Evolutionary conservation across 64 coral and sea anemone species (phyloP).

Genomic region (Actinia equina): DNA sequence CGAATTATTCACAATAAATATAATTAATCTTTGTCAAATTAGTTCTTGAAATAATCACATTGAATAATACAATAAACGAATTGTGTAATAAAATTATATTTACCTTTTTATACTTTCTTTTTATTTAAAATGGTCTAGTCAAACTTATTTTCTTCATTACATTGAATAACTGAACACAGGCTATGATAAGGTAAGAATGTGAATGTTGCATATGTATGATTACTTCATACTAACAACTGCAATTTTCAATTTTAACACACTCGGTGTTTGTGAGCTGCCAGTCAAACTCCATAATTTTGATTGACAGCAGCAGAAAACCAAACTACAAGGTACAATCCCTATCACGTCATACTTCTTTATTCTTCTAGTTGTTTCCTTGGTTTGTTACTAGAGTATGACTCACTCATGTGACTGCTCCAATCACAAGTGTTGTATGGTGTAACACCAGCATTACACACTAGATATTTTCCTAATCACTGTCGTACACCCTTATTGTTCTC

Average conservation of each 20-base stretch:
- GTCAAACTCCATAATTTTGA: too few relatives aligned
- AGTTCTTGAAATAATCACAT: not conserved
- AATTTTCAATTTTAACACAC: too few relatives aligned
- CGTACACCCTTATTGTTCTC: not conserved
- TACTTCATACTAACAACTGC: too few relatives aligned
- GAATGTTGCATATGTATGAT: too few relatives aligned
- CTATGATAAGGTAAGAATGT: too few relatives aligned
- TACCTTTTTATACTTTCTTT: not conserved
- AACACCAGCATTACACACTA: too few relatives aligned
- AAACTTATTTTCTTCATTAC: not conserved
- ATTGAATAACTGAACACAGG: not conserved
- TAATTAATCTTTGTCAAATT: not conserved
- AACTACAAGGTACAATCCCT: too few relatives aligned
- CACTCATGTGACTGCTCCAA: too few relatives aligned
- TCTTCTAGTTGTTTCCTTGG: not conserved
- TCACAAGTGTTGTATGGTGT: too few relatives aligned
- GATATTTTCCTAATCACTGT: not conserved
- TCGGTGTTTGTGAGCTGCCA: too few relatives aligned
- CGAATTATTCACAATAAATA: constrained; percentile 13
- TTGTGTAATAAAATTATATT: not conserved
- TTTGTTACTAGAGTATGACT: too few relatives aligned
- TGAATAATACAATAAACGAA: not conserved
- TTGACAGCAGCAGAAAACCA: too few relatives aligned
- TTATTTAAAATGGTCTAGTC: not conserved
- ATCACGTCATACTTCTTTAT: not conserved